Base-by-base conservation (phyloP, 1,140 invertebrate species). In the Drosophila ohnishii region DNA sequence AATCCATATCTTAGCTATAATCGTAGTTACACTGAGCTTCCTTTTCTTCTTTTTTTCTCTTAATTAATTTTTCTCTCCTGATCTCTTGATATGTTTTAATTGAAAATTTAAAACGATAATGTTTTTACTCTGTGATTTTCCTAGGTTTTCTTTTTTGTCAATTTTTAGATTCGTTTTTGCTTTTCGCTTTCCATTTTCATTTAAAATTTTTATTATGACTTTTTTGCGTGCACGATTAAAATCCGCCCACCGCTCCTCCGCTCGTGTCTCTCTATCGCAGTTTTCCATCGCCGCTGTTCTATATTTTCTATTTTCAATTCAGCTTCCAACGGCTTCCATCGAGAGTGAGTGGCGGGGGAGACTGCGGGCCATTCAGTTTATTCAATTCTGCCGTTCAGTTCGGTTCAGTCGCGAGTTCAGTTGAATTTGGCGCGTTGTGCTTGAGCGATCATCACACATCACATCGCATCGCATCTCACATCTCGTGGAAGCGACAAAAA, bases 161-260 rank as follows among this genome's bases (percentile, higher is more conserved):
- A 13, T 28, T 45, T 62, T 37, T 9, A 16, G 22, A 28, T 58
- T 62, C 58, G 16, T 13, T 19, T 65, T 65, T 13, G 37, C 40
- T 50, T 75, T 67, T 37, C 42, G 40, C 32, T 47, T 48, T 61
- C 13, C 40, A 37, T 60, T 75, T 57, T 66, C 40, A 50, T 70
- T 78, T 69, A 13, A 58, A 51, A 61, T 37, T 79, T 78, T 74
- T 57, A 75, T 78, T 77, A 74, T 74, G 78, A 72, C 64, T 80
- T 64, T 76, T 80, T 84, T 80, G 80, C 77, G 80, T 80, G 66
- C 62, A 67, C 78, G 80, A 83, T 83, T 83, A 80, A 83, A 83
- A 79, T 67, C 45, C 45, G 61, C 25, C 37, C 56, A 67, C 61
- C 22, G 37, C 30, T 16, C 45, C 61, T 55, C 61, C 25, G 35